These are phyloP conservation scores for Oreochromis spilurus DNA, from an alignment of 2,113 vertebrate genomes.

Conservation along the genomic window DNA sequence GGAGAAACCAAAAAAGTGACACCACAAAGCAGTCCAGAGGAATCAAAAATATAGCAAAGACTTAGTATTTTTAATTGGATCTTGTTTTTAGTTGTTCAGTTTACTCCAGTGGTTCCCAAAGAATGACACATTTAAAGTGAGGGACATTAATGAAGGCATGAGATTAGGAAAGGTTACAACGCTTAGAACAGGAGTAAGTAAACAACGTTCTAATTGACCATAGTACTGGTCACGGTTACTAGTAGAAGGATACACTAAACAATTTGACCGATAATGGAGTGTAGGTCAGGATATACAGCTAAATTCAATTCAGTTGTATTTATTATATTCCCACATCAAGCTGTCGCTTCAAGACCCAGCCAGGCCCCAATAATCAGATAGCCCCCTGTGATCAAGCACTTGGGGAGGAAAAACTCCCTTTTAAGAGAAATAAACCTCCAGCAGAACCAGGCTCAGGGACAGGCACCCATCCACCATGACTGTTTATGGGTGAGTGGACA, in stretches of 20 bases:
- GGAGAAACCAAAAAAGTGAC: background rate
- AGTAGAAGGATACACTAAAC: background rate
- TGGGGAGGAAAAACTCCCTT: background rate
- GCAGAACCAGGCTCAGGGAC: background rate
- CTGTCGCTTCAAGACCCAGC: background rate
- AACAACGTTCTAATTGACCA: background rate
- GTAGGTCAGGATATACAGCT: background rate
- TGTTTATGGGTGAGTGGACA: background rate
- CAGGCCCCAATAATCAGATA: background rate
- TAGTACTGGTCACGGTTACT: background rate
- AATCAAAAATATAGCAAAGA: background rate
- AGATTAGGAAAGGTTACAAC: background rate
- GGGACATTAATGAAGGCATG: fast-evolving
- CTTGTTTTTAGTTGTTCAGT: background rate
- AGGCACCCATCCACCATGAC: background rate
- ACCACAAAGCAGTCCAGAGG: background rate
- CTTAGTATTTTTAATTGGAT: background rate
- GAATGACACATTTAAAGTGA: fast-evolving
- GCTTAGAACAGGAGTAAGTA: background rate
- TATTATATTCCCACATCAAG: background rate
- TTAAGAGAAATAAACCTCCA: background rate
- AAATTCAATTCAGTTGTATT: background rate
- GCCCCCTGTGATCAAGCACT: background rate
- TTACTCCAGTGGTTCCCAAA: background rate
- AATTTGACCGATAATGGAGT: background rate